phyloP scores from a whole-genome alignment of 1,140 invertebrate species.

The Leptopilina clavipes region DNA sequence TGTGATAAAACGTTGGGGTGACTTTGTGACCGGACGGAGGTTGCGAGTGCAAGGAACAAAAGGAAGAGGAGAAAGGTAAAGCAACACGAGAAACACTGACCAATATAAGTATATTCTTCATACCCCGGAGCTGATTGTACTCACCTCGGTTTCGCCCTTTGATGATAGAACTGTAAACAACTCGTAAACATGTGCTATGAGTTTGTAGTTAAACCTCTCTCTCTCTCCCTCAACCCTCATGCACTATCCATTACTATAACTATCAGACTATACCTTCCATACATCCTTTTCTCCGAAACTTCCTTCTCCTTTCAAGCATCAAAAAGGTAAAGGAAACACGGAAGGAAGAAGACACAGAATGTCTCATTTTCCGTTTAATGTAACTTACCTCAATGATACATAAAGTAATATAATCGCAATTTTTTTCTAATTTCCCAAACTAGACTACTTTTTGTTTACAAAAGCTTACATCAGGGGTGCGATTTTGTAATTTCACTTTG shows the following conservation, averaged over 20 bases:
- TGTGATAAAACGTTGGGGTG: conserved; percentile 4
- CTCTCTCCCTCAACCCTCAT: conserved; percentile 45
- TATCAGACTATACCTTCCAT: conserved; percentile 29
- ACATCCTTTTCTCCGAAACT: too few relatives aligned
- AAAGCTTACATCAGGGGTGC: too few relatives aligned
- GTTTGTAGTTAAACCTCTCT: conserved; percentile 47
- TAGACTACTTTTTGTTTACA: too few relatives aligned
- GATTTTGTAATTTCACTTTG: too few relatives aligned
- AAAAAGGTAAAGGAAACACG: too few relatives aligned
- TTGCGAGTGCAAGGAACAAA: conserved; percentile 34
- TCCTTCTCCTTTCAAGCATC: too few relatives aligned
- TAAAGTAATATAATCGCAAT: too few relatives aligned
- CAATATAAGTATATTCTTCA: conserved; percentile 56
- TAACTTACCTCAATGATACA: too few relatives aligned
- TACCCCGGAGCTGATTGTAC: conserved; percentile 60
- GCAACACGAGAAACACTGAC: conserved; percentile 49
- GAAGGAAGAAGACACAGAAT: too few relatives aligned
- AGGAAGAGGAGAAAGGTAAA: conserved; percentile 47
- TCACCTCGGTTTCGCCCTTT: conserved; percentile 59
- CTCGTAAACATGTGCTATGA: conserved; percentile 49
- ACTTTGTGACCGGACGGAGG: conserved; percentile 6
- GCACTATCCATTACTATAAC: conserved; percentile 50
- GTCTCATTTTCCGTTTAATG: too few relatives aligned
- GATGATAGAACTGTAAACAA: conserved; percentile 60
- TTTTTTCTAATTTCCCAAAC: too few relatives aligned